Percentiles rank a stretch among this genome's conserved stretches.
These are phyloP conservation scores for Aurelia aurita DNA, from an alignment of 30 jellyfish, hydroid and myxozoan genomes.

Conservation along the genomic window DNA sequence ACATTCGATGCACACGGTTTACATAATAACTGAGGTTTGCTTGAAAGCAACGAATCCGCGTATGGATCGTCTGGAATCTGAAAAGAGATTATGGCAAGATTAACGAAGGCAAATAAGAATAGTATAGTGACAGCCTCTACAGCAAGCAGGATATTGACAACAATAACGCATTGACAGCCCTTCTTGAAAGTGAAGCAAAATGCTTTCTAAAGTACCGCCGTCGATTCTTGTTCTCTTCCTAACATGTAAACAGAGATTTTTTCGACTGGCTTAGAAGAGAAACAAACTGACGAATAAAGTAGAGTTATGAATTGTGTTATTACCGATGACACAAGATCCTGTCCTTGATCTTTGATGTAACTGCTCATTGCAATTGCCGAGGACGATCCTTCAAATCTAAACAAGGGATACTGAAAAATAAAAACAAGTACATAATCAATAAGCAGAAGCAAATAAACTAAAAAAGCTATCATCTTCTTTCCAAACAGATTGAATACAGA, in stretches of 20 bases:
- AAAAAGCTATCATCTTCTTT: not conserved
- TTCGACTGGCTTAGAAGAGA: too few species aligned
- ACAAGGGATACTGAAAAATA: conserved; percentile 76
- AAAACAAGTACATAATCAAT: not conserved
- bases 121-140: too few species aligned
- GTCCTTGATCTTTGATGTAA: conserved; percentile 94
- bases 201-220: too few species aligned
- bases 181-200: too few species aligned
- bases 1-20: conserved; percentile 85
- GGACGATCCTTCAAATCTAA: conserved; percentile 97
- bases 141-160: too few species aligned
- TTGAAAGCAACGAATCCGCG: conserved; percentile 93
- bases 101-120: too few species aligned
- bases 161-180: too few species aligned
- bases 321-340: conserved; percentile 91
- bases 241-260: too few species aligned
- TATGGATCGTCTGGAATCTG: conserved; percentile 97
- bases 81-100: not conserved
- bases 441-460: not conserved
- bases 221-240: too few species aligned
- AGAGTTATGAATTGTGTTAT: not conserved
- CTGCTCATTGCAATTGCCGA: conserved; percentile 99
- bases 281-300: too few species aligned
- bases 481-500: too few species aligned
- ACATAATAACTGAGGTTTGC: conserved; percentile 91